Conservation (phyloP, 2,888 invertebrate species). For the Bembecia ichneumoniformis region DNA sequence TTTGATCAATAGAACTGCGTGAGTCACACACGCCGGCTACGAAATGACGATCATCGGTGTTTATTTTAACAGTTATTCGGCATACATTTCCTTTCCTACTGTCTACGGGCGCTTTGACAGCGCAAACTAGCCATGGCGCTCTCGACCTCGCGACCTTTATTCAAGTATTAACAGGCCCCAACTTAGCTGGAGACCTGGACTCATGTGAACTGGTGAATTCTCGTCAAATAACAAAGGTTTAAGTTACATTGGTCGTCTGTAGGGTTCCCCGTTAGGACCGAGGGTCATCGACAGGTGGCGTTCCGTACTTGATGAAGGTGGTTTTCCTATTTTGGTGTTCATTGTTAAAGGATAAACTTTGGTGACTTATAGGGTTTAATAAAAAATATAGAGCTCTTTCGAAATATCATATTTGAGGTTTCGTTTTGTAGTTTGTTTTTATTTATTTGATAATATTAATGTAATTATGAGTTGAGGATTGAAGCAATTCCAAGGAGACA, state of each 20-base stretch:
- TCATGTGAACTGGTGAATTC: neutral
- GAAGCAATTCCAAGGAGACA: too few relatives aligned
- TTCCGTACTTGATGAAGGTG: constrained; percentile 60
- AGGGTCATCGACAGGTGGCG: constrained; percentile 67
- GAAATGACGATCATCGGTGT: constrained; percentile 58
- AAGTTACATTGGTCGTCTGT: constrained; percentile 3
- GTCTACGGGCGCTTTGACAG: constrained; percentile 35
- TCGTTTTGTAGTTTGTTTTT: neutral
- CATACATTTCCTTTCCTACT: constrained; percentile 43
- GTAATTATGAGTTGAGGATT: too few relatives aligned
- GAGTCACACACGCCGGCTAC: constrained; percentile 28
- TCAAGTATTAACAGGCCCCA: constrained; percentile 46
- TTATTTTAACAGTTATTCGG: constrained; percentile 59
- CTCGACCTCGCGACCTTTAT: constrained; percentile 65
- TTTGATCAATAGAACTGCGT: constrained; percentile 20
- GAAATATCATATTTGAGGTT: too few relatives aligned
- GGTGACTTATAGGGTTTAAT: neutral
- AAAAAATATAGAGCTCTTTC: neutral
- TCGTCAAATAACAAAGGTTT: neutral
- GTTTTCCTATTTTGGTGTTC: constrained; percentile 55
- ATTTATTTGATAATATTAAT: too few relatives aligned
- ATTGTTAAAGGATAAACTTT: constrained; percentile 37
- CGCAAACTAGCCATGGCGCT: constrained; percentile 51
- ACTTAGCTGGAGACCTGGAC: constrained; percentile 21
- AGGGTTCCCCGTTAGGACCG: constrained; percentile 57